Base-by-base conservation (phyloP, 1,140 invertebrate genomes). In the Sesamia nonagrioides region DNA sequence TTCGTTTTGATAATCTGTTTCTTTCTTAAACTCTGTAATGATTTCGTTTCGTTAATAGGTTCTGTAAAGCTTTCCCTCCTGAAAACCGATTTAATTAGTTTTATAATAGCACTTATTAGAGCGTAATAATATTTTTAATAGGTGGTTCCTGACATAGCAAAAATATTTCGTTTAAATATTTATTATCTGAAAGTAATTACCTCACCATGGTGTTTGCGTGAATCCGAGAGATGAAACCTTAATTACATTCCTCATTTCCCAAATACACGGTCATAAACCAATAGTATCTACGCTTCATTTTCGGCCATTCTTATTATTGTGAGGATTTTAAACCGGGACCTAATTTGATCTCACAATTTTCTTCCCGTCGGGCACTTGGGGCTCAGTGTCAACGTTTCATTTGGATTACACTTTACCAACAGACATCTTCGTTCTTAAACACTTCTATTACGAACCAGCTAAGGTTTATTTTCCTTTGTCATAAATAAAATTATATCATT, bases 291-390 rank as follows among this genome's bases (percentile, higher is more conserved):
- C 54, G 13, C 33, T 86, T 86, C 79, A 88, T 86, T 90, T 88
- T 82, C 74, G 71, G 80, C 84, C 61, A 79, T 85, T 88, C 82
- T 88, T 90, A 89, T 89, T 88, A 86, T 88, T 84, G 87, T 83
- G 82, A 74, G 61, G 83, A 86, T 81, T 85, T 85, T 87, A 87
- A 87, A 85, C 79, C 84, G 82, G 80, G 82, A 91, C 88, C 86
- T 93, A 93, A 93, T 92, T 91, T 89, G 85, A 91, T 90, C 87
- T 88, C 76, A 89, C 91, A 91, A 92, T 92, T 90, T 92, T 91
- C 89, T 89, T 85, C 79, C 84, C 83, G 82, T 82, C 77, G 85
- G 80, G 79, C 83, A 84, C 84, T 86, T 69, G 83, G 80, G 86
- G 89, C 89, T 91, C 88, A 89, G 84, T 90, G 89, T 91, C 89